phyloP scores from a whole-genome alignment of 2,888 invertebrate genomes.

The Agrochola litura region DNA sequence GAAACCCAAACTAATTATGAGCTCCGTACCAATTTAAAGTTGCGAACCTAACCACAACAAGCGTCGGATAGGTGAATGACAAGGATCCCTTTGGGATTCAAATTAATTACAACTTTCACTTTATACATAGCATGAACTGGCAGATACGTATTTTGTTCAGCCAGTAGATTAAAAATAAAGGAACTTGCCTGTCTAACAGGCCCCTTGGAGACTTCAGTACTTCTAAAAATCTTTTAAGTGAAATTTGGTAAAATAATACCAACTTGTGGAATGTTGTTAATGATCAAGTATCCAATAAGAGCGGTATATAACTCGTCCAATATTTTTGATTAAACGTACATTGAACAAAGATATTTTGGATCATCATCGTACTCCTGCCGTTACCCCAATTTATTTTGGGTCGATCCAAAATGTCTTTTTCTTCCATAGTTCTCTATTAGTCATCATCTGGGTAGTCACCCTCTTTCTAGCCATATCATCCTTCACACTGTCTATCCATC shows the following conservation, averaged over 20 bases:
- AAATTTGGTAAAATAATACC: not conserved
- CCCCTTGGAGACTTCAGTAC: not conserved
- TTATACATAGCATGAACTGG: slow-evolving; percentile 8
- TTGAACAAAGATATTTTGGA: not conserved
- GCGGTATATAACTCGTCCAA: too few species aligned
- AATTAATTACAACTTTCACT: slow-evolving; percentile 60
- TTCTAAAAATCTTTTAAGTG: not conserved
- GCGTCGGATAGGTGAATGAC: slow-evolving; percentile 21
- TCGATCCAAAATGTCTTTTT: not conserved
- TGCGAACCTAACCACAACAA: slow-evolving; percentile 32
- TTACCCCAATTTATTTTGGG: not conserved
- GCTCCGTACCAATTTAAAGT: slow-evolving; percentile 50
- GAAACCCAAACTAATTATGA: slow-evolving; percentile 31
- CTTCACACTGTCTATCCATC: not conserved
- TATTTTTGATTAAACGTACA: not conserved
- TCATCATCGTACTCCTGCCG: not conserved
- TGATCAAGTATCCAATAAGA: not conserved
- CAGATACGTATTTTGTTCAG: slow-evolving; percentile 26
- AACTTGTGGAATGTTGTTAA: slow-evolving; percentile 1
- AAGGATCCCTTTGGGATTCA: slow-evolving; percentile 42
- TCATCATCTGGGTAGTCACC: not conserved
- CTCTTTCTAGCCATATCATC: not conserved
- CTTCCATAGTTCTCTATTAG: not conserved
- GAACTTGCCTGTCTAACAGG: slow-evolving; percentile 15
- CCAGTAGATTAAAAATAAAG: slow-evolving; percentile 22